phyloP scores from a whole-genome alignment of 2,113 vertebrate genomes.

The Rhagologus leucostigma region DNA sequence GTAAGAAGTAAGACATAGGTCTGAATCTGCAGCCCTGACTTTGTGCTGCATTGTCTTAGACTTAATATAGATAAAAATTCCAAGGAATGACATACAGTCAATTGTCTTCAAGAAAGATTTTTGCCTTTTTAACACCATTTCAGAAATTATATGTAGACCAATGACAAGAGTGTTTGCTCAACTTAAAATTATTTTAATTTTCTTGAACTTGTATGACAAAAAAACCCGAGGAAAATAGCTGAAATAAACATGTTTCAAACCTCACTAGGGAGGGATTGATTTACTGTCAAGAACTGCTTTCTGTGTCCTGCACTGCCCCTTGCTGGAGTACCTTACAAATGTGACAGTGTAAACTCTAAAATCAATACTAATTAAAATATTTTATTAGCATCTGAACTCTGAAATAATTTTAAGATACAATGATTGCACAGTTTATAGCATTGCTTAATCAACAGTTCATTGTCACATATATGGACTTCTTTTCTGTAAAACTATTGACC shows the following conservation, averaged over 20 bases:
- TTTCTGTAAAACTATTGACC: neutral
- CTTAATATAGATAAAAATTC: neutral
- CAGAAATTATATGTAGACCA: neutral
- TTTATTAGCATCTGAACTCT: neutral
- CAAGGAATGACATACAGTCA: neutral
- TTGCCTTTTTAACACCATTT: neutral
- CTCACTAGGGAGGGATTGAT: neutral
- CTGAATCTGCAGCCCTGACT: neutral
- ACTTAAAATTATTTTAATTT: neutral
- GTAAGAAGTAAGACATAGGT: neutral
- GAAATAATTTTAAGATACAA: neutral
- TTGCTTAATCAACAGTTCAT: neutral
- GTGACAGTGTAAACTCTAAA: neutral
- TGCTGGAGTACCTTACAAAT: conserved; percentile 59
- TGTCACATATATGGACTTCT: neutral
- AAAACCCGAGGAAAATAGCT: neutral
- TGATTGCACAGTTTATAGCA: neutral
- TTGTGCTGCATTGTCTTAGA: neutral
- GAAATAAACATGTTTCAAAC: neutral
- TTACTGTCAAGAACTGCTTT: neutral
- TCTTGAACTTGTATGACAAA: neutral
- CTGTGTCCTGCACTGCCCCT: conserved; percentile 65
- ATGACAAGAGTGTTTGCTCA: neutral
- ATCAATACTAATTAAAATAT: neutral
- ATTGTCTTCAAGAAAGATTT: neutral